phyloP scores from a whole-genome alignment of 2,113 vertebrate species.

The Rana temporaria region DNA sequence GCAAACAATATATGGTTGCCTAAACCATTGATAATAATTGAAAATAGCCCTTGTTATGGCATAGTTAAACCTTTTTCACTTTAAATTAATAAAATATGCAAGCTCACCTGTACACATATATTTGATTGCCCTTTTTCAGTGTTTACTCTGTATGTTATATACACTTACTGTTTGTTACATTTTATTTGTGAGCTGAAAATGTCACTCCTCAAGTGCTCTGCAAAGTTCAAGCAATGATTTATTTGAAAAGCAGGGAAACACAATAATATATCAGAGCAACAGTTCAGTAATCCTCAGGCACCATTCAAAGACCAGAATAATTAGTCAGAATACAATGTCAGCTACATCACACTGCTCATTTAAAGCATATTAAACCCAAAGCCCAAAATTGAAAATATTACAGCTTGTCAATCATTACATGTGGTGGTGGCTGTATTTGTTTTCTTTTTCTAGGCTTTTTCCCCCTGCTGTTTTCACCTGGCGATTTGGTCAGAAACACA shows the following conservation, averaged over 20 bases:
- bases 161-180: slow-evolving; percentile 32
- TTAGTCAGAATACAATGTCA: slow-evolving; percentile 17
- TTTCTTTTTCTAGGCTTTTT: too few relatives aligned
- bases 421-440: too few relatives aligned
- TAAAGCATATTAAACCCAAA: neutral
- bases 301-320: slow-evolving; percentile 27
- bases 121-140: slow-evolving; percentile 6
- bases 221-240: slow-evolving; percentile 53
- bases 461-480: too few relatives aligned
- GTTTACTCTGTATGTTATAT: slow-evolving; percentile 14
- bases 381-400: too few relatives aligned
- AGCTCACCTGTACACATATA: neutral
- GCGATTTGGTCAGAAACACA: too few relatives aligned
- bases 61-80: neutral
- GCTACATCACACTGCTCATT: slow-evolving; percentile 19
- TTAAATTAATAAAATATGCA: neutral
- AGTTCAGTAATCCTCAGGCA: slow-evolving; percentile 30
- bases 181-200: slow-evolving; percentile 43
- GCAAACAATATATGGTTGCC: too few relatives aligned
- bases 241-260: slow-evolving; percentile 7
- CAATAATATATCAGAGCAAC: slow-evolving; percentile 28
- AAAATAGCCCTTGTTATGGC: too few relatives aligned
- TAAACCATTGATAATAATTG: too few relatives aligned
- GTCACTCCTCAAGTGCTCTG: slow-evolving; percentile 34
- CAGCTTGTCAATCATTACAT: too few relatives aligned